Base-by-base conservation (phyloP, 2,888 invertebrate species). In the Pasiphila rectangulata region DNA sequence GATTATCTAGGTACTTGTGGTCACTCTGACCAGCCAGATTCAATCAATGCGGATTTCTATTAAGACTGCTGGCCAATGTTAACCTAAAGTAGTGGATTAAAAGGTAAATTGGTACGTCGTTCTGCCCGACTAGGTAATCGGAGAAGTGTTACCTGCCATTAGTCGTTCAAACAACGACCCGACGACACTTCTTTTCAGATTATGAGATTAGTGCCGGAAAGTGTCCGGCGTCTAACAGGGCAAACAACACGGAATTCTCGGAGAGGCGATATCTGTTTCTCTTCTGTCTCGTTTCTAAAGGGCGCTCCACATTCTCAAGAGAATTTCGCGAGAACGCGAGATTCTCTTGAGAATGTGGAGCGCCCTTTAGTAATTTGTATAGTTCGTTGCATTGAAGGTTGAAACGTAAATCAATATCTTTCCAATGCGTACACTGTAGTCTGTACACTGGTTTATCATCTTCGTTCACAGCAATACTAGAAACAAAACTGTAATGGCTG, bases 161-260 rank as follows among this genome's bases (percentile, higher is more conserved):
- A 65, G 61, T 47, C 43, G 51, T 46, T 42, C 60, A 67, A 62
- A 60, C 63, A 61, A 42, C 46, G 63, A 61, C 57, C 63, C 55
- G 49, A 19, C 51, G 61, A 55, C 61, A 59, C 57, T 50, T 51
- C 46, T 19, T 39, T 30, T 21, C 53, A 57, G 52, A 56, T 58
- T 60, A 55, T 47, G 42, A 54, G 57, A 57, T 59, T 59, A 56
- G 34, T 46, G 46, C 38, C 44, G 46, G 36, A 51, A 54, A 59
- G 48, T 56, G 56, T 10, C 9, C 16, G 4, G 1, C 7, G 6
- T 7, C 4, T 21, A 21, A 4, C 21, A n/a, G 12, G 12, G 6
- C 10, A 25, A 25, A 25, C 25, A 12, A 12, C 25, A 6, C 25
- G n/a, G n/a, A 12, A 25, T 25, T 25, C 12, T 12, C 25, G 4